Percentiles rank a stretch among this genome's conserved stretches.
These are phyloP conservation scores for Scaptomyza hsui DNA, from an alignment of 1,140 invertebrate species.

Conservation along the genomic window DNA sequence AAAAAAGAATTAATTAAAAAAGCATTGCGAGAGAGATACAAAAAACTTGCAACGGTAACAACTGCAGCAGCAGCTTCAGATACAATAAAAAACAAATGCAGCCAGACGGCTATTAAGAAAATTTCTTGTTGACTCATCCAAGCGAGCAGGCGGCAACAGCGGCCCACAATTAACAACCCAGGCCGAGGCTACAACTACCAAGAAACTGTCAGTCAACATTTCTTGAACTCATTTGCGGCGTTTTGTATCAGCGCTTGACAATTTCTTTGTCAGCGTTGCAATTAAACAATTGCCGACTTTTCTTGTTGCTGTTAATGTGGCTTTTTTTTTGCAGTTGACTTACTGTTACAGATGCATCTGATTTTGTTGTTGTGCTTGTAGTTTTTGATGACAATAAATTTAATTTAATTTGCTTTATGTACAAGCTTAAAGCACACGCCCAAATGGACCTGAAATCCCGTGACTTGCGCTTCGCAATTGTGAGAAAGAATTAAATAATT, in stretches of 20 bases:
- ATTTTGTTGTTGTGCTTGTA: constrained; percentile 36
- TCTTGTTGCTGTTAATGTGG: constrained; percentile 29
- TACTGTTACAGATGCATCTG: constrained; percentile 32
- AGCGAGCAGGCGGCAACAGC: constrained; percentile 31
- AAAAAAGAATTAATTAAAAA: constrained; percentile 81
- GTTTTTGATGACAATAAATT: constrained; percentile 67
- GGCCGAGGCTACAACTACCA: constrained; percentile 45
- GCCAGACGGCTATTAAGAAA: constrained; percentile 71
- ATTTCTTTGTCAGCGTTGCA: constrained; percentile 77
- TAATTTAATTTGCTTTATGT: constrained; percentile 62
- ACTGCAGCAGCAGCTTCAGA: constrained; percentile 16
- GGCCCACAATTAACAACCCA: constrained; percentile 75
- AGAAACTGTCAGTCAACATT: constrained; percentile 57
- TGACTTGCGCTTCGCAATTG: constrained; percentile 74
- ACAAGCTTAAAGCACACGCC: constrained; percentile 55
- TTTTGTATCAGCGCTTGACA: constrained; percentile 64
- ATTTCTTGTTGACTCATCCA: constrained; percentile 78
- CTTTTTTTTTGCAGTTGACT: constrained; percentile 38
- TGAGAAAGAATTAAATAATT: constrained; percentile 82
- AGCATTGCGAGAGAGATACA: constrained; percentile 29
- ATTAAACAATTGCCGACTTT: constrained; percentile 73
- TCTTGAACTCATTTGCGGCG: constrained; percentile 76
- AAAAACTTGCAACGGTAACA: constrained; percentile 75
- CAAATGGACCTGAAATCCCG: constrained; percentile 66
- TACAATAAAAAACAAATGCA: constrained; percentile 31